phyloP scores from a whole-genome alignment of 30 jellyfish, hydroid and myxozoan species.

The Nemopilema nomurai region DNA sequence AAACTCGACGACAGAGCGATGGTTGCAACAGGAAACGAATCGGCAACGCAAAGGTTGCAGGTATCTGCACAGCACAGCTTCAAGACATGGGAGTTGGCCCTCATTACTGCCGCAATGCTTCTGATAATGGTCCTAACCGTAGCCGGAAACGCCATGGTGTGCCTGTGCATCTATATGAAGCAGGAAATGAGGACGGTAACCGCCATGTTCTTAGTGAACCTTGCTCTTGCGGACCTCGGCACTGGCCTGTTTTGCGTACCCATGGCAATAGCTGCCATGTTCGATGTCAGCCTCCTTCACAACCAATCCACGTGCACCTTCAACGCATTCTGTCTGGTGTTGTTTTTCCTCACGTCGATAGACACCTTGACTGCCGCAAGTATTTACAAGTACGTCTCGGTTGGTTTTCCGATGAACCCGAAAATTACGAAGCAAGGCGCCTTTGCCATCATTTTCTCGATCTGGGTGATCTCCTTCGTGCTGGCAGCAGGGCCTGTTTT shows the following conservation, averaged over 20 bases:
- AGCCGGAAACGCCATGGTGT: slow-evolving; percentile 53
- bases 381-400: slow-evolving; percentile 52
- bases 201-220: slow-evolving; percentile 51
- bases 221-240: slow-evolving; percentile 66
- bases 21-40: too few relatives aligned
- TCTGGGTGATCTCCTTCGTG: slow-evolving; percentile 56
- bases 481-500: slow-evolving; percentile 80
- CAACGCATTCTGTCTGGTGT: slow-evolving; percentile 55
- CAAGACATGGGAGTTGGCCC: slow-evolving; percentile 27
- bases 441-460: not conserved
- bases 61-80: not conserved
- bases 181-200: slow-evolving; percentile 62
- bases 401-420: slow-evolving; percentile 41
- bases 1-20: too few relatives aligned
- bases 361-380: slow-evolving; percentile 61
- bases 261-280: slow-evolving; percentile 52
- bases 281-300: slow-evolving; percentile 30
- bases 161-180: slow-evolving; percentile 33
- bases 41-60: too few relatives aligned
- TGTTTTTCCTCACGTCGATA: slow-evolving; percentile 60
- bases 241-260: slow-evolving; percentile 68
- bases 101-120: not conserved
- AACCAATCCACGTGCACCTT: slow-evolving; percentile 35
- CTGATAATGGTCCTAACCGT: slow-evolving; percentile 26
- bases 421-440: slow-evolving; percentile 21